Evolutionary conservation across 2,888 invertebrate genomes (phyloP).

Genomic region (Phragmatobia fuliginosa): DNA sequence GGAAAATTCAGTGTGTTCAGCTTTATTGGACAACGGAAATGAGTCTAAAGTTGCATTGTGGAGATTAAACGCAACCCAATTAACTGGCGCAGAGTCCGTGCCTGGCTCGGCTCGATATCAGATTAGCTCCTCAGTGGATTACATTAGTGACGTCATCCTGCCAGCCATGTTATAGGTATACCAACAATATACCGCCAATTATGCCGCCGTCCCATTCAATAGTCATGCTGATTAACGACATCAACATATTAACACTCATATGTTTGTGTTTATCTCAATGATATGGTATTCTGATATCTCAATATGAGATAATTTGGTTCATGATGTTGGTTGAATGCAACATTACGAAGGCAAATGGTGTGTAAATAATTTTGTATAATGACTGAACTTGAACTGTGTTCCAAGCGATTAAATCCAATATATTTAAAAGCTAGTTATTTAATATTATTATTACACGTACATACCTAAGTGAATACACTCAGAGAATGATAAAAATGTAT

Average conservation of each 20-base stretch:
- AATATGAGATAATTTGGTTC: constrained; percentile 33
- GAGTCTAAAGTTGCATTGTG: constrained; percentile 79
- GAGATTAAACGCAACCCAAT: constrained; percentile 84
- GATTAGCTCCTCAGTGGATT: constrained; percentile 81
- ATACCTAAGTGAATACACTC: no score
- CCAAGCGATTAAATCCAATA: not conserved
- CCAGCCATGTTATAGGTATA: constrained; percentile 51
- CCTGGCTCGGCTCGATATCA: constrained; percentile 79
- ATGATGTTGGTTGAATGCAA: constrained; percentile 24
- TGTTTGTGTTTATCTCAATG: constrained; percentile 42
- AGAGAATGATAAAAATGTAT: no score
- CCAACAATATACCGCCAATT: constrained; percentile 70
- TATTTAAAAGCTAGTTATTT: not conserved
- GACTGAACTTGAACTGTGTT: not conserved
- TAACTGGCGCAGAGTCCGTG: constrained; percentile 75
- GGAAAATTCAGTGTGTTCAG: constrained; percentile 52
- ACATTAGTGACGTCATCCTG: constrained; percentile 75
- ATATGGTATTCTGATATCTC: constrained; percentile 42
- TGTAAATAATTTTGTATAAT: not conserved
- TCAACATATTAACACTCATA: constrained; percentile 57
- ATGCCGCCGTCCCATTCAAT: constrained; percentile 69
- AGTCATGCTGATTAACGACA: constrained; percentile 73
- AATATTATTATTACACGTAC: no score
- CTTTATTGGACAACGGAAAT: constrained; percentile 73
- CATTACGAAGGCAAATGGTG: not conserved